phyloP scores from a whole-genome alignment of 2,797 vertebrate genomes.

The Propithecus perrieri region DNA sequence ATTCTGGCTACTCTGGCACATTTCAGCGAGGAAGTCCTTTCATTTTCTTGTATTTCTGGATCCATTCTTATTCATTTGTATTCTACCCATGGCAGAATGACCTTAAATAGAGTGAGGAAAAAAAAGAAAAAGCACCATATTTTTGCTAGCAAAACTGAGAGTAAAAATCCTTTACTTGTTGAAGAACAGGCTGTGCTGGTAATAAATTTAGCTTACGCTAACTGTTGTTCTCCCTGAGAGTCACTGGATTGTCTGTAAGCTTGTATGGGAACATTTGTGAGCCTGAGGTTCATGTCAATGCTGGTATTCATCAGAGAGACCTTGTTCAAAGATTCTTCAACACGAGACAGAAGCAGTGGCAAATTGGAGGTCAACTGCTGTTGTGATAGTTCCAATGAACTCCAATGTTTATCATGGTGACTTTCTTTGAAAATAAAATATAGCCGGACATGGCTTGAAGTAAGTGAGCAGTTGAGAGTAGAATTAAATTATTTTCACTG shows the following conservation, averaged over 20 bases:
- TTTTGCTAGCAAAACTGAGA: slow-evolving; percentile 23
- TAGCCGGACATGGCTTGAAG: background rate
- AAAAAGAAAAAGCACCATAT: background rate
- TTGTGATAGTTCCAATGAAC: background rate
- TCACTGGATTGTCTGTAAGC: background rate
- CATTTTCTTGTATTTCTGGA: slow-evolving; percentile 19
- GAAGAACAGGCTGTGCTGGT: background rate
- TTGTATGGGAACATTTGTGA: background rate
- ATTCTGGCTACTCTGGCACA: background rate
- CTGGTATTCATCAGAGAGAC: background rate
- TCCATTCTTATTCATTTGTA: slow-evolving; percentile 35
- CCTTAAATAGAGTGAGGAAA: background rate
- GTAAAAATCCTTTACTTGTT: background rate
- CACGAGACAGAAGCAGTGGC: background rate
- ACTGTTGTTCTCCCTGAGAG: background rate
- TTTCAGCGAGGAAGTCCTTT: background rate
- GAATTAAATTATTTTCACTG: slow-evolving; percentile 19
- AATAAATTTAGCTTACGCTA: background rate
- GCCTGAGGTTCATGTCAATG: background rate
- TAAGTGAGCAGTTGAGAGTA: background rate
- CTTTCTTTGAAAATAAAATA: slow-evolving; percentile 24
- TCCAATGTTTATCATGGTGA: background rate
- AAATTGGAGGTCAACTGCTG: background rate
- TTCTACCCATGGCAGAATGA: background rate
- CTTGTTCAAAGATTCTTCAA: background rate